A percentile compares a stretch with the other conserved stretches of the same genome.
These are phyloP conservation scores for Synanthedon vespiformis DNA, from an alignment of 2,888 invertebrate species.

Conservation along the genomic window DNA sequence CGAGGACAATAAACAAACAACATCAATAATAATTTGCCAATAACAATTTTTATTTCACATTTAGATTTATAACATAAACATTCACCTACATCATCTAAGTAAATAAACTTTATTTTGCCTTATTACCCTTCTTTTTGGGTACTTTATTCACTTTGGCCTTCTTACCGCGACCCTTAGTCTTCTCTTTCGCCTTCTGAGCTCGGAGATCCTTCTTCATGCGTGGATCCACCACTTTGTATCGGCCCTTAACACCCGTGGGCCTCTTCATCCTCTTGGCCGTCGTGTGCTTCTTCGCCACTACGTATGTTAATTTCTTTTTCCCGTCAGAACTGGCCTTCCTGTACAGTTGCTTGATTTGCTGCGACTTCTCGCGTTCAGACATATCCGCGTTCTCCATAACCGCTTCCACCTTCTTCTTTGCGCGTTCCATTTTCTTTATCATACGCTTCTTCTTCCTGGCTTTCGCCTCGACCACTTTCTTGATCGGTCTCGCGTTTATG, in stretches of 20 bases:
- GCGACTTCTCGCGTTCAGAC: slow-evolving; percentile 92
- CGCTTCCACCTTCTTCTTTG: slow-evolving; percentile 95
- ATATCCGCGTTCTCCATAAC: slow-evolving; percentile 91
- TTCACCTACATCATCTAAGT: neutral
- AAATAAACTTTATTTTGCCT: slow-evolving; percentile 26
- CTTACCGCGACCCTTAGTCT: slow-evolving; percentile 64
- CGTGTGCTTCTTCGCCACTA: slow-evolving; percentile 91
- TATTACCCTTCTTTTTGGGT: slow-evolving; percentile 37
- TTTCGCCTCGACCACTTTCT: slow-evolving; percentile 98
- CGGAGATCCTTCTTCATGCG: slow-evolving; percentile 95
- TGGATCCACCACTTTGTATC: slow-evolving; percentile 94
- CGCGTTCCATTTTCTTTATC: slow-evolving; percentile 87
- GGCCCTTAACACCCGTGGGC: slow-evolving; percentile 91
- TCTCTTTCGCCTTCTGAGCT: slow-evolving; percentile 74
- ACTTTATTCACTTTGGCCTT: slow-evolving; percentile 20
- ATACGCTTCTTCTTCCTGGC: slow-evolving; percentile 96
- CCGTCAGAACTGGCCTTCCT: slow-evolving; percentile 88
- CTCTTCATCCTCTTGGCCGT: slow-evolving; percentile 81
- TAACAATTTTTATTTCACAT: no score
- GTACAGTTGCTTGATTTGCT: slow-evolving; percentile 92
- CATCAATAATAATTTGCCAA: no score
- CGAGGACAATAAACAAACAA: no score
- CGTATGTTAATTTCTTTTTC: slow-evolving; percentile 92
- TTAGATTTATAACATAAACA: no score
- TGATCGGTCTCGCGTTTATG: slow-evolving; percentile 94